These are phyloP conservation scores for Pseudoips prasinana DNA, from an alignment of 2,888 invertebrate genomes.

Conservation along the genomic window DNA sequence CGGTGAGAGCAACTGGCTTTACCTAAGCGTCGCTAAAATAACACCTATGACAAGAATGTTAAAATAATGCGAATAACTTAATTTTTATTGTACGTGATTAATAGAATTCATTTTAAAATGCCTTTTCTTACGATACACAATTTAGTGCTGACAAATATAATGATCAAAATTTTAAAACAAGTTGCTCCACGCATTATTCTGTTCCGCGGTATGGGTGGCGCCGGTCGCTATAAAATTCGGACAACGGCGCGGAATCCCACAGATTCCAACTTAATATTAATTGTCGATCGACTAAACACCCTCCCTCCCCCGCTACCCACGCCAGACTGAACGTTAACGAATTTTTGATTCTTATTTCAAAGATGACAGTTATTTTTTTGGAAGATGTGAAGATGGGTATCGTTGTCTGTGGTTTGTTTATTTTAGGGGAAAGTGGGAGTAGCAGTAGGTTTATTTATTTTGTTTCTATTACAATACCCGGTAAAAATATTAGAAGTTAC, in stretches of 20 bases:
- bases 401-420: not conserved
- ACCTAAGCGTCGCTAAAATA: too few relatives aligned
- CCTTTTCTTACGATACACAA: too few relatives aligned
- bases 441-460: not conserved
- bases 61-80: too few relatives aligned
- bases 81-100: too few relatives aligned
- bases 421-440: not conserved
- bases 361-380: constrained; percentile 35
- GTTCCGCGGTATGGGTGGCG: constrained; percentile 73
- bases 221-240: constrained; percentile 81
- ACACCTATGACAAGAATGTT: too few relatives aligned
- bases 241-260: constrained; percentile 81
- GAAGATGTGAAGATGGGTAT: not conserved
- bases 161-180: too few relatives aligned
- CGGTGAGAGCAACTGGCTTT: too few relatives aligned
- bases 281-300: constrained; percentile 74
- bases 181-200: constrained; percentile 38
- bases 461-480: too few relatives aligned
- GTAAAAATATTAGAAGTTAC: too few relatives aligned
- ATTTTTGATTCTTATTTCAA: constrained; percentile 32
- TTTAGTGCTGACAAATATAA: too few relatives aligned
- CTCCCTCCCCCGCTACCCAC: constrained; percentile 28
- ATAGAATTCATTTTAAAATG: too few relatives aligned
- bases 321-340: constrained; percentile 38
- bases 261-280: constrained; percentile 81